Conservation (phyloP, 2,888 invertebrate genomes). For the Hypomecis atomaria region DNA sequence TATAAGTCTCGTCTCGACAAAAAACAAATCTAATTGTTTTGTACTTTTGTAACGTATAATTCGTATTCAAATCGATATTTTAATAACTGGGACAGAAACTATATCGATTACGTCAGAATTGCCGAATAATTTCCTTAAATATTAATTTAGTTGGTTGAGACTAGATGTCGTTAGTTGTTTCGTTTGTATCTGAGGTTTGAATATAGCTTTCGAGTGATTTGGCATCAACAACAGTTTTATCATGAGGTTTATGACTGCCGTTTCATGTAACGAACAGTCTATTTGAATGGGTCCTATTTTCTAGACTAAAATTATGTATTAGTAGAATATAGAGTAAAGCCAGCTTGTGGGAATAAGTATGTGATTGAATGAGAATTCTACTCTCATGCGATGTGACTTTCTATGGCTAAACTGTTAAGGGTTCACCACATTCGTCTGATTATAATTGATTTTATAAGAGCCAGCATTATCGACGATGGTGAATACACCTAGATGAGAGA, state of each 20-base stretch:
- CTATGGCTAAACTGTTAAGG: too few species aligned
- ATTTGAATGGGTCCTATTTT: conserved; percentile 2
- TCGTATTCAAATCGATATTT: not conserved
- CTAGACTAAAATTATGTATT: not conserved
- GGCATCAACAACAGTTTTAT: conserved; percentile 16
- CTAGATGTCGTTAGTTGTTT: conserved; percentile 44
- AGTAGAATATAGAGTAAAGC: not conserved
- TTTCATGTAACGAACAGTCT: not conserved
- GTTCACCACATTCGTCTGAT: too few species aligned
- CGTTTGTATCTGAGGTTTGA: not conserved
- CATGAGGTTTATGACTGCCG: not conserved
- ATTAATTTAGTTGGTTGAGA: not conserved
- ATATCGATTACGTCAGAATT: conserved; percentile 4
- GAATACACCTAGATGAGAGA: too few species aligned
- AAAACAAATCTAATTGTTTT: too few species aligned
- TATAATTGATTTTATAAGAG: too few species aligned
- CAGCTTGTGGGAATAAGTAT: not conserved
- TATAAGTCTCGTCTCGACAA: too few species aligned
- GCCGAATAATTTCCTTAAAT: not conserved
- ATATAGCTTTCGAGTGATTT: not conserved
- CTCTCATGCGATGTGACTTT: too few species aligned
- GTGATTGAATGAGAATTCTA: too few species aligned
- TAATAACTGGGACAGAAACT: not conserved
- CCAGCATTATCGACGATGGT: too few species aligned
- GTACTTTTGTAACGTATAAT: not conserved